phyloP scores from a whole-genome alignment of 2,888 invertebrate species.

The Synanthedon andrenaeformis region DNA sequence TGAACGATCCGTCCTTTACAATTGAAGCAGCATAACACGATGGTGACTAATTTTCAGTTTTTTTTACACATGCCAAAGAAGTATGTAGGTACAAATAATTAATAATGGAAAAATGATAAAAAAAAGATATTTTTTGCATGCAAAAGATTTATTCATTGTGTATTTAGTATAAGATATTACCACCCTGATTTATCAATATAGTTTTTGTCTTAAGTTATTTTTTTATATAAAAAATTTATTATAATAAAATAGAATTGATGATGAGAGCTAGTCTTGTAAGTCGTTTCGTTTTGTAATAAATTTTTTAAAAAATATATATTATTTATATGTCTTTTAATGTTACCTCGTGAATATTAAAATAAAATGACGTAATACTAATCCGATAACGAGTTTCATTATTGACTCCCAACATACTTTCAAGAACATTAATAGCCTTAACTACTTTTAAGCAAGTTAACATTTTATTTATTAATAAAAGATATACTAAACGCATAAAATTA shows the following conservation, averaged over 20 bases:
- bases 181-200: constrained; percentile 8
- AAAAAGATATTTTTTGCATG: constrained; percentile 42
- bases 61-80: constrained; percentile 50
- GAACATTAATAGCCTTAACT: too few species aligned
- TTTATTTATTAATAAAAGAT: too few species aligned
- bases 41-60: not conserved
- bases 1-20: not conserved
- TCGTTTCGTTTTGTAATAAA: constrained; percentile 49
- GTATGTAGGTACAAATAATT: constrained; percentile 44
- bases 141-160: constrained; percentile 22
- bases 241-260: constrained; percentile 10
- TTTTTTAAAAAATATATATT: constrained; percentile 14
- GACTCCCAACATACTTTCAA: not conserved
- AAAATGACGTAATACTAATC: not conserved
- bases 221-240: constrained; percentile 10
- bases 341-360: not conserved
- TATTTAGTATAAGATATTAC: constrained; percentile 5
- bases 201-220: constrained; percentile 18
- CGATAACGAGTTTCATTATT: not conserved
- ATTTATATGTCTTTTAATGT: constrained; percentile 8
- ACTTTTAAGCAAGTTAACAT: too few species aligned
- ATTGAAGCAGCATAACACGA: not conserved
- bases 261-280: constrained; percentile 51
- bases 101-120: constrained; percentile 20
- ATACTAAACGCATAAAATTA: too few species aligned